Evolutionary conservation across 2,888 invertebrate species (phyloP), one percentile per base, ranked within the genome.

Genomic region (Cantharis lateralis): DNA sequence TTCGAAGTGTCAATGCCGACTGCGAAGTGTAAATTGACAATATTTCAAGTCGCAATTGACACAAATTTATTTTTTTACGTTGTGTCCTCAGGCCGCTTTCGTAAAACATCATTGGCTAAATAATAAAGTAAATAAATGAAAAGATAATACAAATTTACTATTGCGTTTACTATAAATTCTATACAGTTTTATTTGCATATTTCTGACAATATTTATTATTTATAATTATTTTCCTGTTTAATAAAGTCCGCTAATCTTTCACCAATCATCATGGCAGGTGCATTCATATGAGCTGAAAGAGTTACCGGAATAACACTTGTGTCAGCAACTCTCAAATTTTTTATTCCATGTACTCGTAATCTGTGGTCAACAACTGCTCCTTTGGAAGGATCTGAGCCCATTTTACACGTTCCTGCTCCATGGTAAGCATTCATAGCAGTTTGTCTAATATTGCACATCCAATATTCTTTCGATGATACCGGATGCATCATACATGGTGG

Each of bases 241-340:
- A 66, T 66, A 9, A 66, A 66, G 11, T 93, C 93, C 0, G 93
- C 90, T 4, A 91, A 91, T 85, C 93, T 93, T 85, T 94, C 93
- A 1, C 92, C 94, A 71, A 93, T 91, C 91, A 93, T 93, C 79
- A 91, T 90, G 0, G 92, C 90, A 0, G 92, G 92, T 0, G 93
- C 93, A 84, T 91, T 91, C 0, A 93, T 93, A 84, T 94, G 93
- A 3, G 93, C 92, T 3, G 92, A 91, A 28, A 91, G 86, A 3
- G 92, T 90, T 10, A 89, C 87, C 0, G 93, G 93, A 82, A 91
- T 91, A 63, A 94, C 88, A 80, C 94, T 92, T 1, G 92, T 91
- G 85, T 93, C 93, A 1, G 89, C 92, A 0, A 93, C 92, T 9
- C 93, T 89, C 61, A 93, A 85, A 1, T 87, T 87, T 3, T 88